phyloP scores from a whole-genome alignment of 1,140 invertebrate genomes.

The Oncopodura yosiiana region DNA sequence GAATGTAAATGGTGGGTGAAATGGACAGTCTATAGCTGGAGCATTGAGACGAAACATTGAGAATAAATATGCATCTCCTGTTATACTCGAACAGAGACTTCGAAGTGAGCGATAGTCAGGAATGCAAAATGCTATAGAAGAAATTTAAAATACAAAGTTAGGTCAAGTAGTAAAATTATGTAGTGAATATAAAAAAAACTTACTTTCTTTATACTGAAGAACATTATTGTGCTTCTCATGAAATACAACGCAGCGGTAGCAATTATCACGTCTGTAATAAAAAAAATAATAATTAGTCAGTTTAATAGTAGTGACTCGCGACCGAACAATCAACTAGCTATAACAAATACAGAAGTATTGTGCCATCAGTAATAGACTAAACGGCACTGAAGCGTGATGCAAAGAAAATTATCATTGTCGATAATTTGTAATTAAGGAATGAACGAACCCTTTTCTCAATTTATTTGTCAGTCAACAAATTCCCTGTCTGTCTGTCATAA shows the following conservation, averaged over 20 bases:
- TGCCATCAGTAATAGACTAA: too few relatives aligned
- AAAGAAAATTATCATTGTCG: too few relatives aligned
- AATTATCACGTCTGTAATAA: slow-evolving; percentile 42
- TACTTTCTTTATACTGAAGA: slow-evolving; percentile 56
- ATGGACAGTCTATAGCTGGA: slow-evolving; percentile 47
- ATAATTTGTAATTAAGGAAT: too few relatives aligned
- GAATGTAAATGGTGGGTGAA: slow-evolving; percentile 16
- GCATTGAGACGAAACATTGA: slow-evolving; percentile 62
- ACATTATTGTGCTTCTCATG: slow-evolving; percentile 53
- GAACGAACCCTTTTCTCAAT: too few relatives aligned
- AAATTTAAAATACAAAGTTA: slow-evolving; percentile 4
- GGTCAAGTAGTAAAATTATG: not conserved
- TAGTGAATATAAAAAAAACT: slow-evolving; percentile 37
- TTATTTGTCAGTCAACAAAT: too few relatives aligned
- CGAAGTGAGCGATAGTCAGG: not conserved
- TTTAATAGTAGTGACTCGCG: too few relatives aligned
- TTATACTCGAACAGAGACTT: slow-evolving; percentile 51
- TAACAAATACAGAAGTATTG: too few relatives aligned
- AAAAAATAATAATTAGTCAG: too few relatives aligned
- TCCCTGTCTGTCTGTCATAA: too few relatives aligned
- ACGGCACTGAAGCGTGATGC: too few relatives aligned
- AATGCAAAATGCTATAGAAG: slow-evolving; percentile 10
- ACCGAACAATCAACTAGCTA: too few relatives aligned
- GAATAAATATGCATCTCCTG: slow-evolving; percentile 58
- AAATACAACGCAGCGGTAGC: slow-evolving; percentile 52